These are phyloP conservation scores for Echinometra lucunter DNA, from an alignment of 53 echinoderm and acorn worm species.

Conservation along the genomic window DNA sequence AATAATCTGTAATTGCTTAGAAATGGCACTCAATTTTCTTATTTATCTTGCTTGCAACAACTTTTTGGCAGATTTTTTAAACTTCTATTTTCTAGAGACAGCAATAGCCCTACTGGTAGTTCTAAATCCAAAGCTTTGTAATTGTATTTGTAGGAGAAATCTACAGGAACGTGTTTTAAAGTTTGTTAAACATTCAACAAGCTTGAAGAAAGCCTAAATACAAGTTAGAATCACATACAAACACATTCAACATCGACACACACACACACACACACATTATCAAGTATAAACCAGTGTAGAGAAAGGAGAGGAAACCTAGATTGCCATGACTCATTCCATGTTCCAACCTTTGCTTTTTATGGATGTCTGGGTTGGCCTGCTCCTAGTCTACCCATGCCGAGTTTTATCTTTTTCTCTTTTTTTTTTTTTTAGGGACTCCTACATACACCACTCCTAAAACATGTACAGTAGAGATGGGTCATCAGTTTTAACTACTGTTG, in stretches of 20 bases:
- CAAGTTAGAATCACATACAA: neutral
- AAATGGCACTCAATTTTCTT: neutral
- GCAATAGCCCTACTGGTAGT: neutral
- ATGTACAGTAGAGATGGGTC: conserved; percentile 17
- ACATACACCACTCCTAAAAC: conserved; percentile 15
- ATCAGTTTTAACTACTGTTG: conserved; percentile 43
- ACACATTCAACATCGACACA: conserved; percentile 10
- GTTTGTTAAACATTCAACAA: neutral
- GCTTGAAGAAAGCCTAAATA: neutral
- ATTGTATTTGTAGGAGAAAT: neutral
- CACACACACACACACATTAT: neutral
- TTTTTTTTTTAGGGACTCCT: no score
- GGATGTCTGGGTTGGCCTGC: conserved; percentile 36
- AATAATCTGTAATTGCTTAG: neutral
- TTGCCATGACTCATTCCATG: conserved; percentile 1
- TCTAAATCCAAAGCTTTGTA: neutral
- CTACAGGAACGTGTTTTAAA: neutral
- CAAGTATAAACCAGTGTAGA: neutral
- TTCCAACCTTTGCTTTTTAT: conserved; percentile 11
- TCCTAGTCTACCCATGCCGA: conserved; percentile 37
- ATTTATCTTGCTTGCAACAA: neutral
- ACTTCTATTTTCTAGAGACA: no score
- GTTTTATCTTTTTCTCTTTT: conserved; percentile 5
- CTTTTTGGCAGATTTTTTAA: neutral
- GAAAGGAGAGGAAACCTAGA: conserved; percentile 10